These are phyloP conservation scores for Verasper variegatus DNA, from an alignment of 2,113 vertebrate species.

Conservation along the genomic window DNA sequence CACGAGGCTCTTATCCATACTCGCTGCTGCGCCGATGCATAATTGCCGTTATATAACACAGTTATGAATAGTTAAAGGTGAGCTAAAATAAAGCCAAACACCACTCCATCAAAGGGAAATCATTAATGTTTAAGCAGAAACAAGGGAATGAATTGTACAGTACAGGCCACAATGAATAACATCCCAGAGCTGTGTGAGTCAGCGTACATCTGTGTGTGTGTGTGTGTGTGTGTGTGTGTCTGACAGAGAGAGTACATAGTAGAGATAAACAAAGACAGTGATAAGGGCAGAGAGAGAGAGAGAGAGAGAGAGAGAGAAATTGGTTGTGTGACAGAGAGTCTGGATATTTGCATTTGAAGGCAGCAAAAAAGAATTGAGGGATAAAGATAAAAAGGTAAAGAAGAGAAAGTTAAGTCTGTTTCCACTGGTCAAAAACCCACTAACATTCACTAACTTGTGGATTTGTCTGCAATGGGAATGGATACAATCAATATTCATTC, in stretches of 20 bases:
- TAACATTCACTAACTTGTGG: too few relatives aligned
- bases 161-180: conserved; percentile 57
- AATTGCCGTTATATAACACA: conserved; percentile 58
- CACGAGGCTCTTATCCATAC: conserved; percentile 28
- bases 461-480: too few relatives aligned
- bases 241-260: neutral
- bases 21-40: conserved; percentile 44
- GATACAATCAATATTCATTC: too few relatives aligned
- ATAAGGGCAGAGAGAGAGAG: neutral
- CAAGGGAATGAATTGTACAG: conserved; percentile 56
- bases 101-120: conserved; percentile 61
- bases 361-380: neutral
- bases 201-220: neutral
- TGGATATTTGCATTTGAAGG: neutral
- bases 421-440: too few relatives aligned
- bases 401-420: too few relatives aligned
- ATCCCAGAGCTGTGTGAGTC: conserved; percentile 7
- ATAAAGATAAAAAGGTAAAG: too few relatives aligned
- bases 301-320: too few relatives aligned
- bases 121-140: conserved; percentile 71
- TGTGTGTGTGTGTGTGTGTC: too few relatives aligned
- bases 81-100: conserved; percentile 74
- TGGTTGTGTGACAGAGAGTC: neutral
- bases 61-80: conserved; percentile 74
- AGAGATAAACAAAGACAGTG: neutral